Evolutionary conservation across 2,113 vertebrate genomes (phyloP), one percentile per base, ranked within the genome.

Genomic region (Malurus cyaneus): DNA sequence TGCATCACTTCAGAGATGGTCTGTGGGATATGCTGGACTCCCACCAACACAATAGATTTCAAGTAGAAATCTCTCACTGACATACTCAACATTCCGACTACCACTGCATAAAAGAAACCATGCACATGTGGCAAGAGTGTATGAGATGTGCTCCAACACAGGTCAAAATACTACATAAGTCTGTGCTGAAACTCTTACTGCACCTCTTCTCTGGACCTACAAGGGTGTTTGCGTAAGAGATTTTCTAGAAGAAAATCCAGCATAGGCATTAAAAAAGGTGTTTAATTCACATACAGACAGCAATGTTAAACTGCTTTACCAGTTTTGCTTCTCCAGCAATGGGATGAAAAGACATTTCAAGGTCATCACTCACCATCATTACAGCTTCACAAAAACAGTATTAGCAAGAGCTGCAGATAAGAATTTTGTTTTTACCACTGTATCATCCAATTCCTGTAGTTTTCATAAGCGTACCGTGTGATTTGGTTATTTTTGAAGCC

Each of bases 401-500:
- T 31, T 56, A 86, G 39, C 52, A 80, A 80, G 21, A 78, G 56
- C 18, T 81, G 23, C 29, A 88, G 64, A 78, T 31, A 78, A 62
- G 44, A 90, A 60, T 42, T 17, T 56, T 18, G 29, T 39, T 95
- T 92, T 72, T 81, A 74, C 21, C 39, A 81, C 56, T 53, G 8
- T 49, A 78, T 29, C 36, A 53, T 53, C 25, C 26, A 67, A 61
- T 80, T 92, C 41, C 36, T 84, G 25, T 61, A 57, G 57, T 74
- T 89, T 87, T 87, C 87, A 84, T 13, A 74, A 41, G 61, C 50
- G 3, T 69, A 70, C 44, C 5, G 46, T 50, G n/a, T 78, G 32
- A 89, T 64, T 31, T 81, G 36, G 67, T 84, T 93, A 91, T 93
- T 93, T 95, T 87, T 94, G 83, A 44, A 92, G 73, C 28, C 31